Conservation (phyloP, 2,888 invertebrate genomes). For the Cataglyphis rosenhaueri region DNA sequence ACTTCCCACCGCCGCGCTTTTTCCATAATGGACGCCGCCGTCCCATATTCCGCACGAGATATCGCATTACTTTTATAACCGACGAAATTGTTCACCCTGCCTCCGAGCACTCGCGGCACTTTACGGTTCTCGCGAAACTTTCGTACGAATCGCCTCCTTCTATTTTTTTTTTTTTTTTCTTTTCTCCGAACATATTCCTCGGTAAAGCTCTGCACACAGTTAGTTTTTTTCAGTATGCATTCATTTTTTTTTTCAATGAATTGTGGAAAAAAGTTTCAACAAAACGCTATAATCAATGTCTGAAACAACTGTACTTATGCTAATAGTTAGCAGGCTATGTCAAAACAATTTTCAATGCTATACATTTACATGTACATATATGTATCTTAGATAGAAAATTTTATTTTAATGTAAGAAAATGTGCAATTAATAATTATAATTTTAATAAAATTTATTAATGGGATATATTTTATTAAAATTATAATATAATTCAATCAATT, state of each 20-base stretch:
- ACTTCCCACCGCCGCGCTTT: constrained; percentile 41
- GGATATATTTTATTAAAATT: background rate
- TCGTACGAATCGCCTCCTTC: constrained; percentile 40
- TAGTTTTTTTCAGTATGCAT: constrained; percentile 15
- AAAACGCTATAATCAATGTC: constrained; percentile 4
- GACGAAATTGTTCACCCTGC: constrained; percentile 43
- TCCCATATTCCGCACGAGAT: constrained; percentile 38
- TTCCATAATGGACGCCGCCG: constrained; percentile 46
- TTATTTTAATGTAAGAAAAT: too few relatives aligned
- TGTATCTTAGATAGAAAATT: too few relatives aligned
- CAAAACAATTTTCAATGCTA: background rate
- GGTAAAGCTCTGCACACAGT: constrained; percentile 4
- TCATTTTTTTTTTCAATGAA: constrained; percentile 12
- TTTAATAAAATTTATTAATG: background rate
- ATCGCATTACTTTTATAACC: constrained; percentile 55
- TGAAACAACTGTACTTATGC: constrained; percentile 16
- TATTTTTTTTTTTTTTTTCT: background rate
- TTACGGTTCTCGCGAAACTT: constrained; percentile 33
- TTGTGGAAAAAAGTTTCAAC: constrained; percentile 1
- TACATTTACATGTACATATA: background rate
- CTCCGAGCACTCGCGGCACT: constrained; percentile 32
- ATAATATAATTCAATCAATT: background rate
- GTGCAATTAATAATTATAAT: too few relatives aligned
- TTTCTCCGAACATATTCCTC: background rate
- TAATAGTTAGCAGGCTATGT: background rate